Percentiles rank a stretch among this genome's conserved stretches.
Conservation (phyloP, 2,797 vertebrate genomes). For the Vespertilio murinus region DNA sequence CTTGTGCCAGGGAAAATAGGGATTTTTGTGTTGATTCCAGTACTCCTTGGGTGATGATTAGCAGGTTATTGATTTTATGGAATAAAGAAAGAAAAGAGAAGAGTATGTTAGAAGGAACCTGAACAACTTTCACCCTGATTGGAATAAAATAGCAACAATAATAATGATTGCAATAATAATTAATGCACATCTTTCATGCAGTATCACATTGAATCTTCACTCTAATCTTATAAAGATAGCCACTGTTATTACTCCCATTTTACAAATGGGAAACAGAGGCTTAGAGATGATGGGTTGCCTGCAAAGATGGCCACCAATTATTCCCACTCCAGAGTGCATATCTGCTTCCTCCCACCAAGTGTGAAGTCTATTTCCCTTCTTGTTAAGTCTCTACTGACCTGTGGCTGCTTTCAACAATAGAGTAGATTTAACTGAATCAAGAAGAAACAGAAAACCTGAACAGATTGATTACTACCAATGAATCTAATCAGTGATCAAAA, state of each 20-base stretch:
- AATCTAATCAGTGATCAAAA: background rate
- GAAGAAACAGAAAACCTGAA: background rate
- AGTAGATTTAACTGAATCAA: background rate
- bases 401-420: background rate
- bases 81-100: background rate
- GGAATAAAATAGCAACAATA: slow-evolving; percentile 11
- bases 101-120: background rate
- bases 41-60: background rate
- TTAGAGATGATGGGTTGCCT: background rate
- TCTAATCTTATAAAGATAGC: background rate
- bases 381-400: background rate
- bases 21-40: background rate
- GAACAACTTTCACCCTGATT: background rate
- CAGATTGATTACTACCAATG: background rate
- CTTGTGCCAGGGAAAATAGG: background rate
- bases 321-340: background rate
- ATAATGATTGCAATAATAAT: background rate
- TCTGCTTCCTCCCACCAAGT: background rate
- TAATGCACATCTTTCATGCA: background rate
- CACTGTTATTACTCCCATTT: background rate
- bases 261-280: background rate
- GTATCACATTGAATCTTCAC: background rate
- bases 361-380: background rate
- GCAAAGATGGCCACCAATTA: background rate
- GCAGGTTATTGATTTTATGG: background rate